Percentiles rank a stretch among this genome's conserved stretches.
Conservation (phyloP, 2,888 invertebrate species). For the Sminthurinus aureus region DNA sequence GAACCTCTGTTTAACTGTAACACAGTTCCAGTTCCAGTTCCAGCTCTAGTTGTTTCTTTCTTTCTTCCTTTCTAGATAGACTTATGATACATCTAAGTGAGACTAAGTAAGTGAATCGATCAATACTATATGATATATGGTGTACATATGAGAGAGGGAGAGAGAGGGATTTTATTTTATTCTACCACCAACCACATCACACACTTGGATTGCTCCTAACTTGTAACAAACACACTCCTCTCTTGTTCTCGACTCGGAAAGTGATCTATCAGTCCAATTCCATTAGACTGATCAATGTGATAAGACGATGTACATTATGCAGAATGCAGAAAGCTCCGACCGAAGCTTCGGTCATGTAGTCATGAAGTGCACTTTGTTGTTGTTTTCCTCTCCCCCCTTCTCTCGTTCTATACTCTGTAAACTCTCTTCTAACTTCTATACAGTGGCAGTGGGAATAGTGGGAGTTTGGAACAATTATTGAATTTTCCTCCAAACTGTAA, state of each 20-base stretch:
- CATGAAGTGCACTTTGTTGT: slow-evolving; percentile 23
- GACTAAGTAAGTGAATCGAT: slow-evolving; percentile 22
- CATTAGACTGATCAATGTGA: slow-evolving; percentile 28
- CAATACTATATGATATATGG: neutral
- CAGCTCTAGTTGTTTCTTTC: no score
- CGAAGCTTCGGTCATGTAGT: neutral
- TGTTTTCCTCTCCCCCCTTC: neutral
- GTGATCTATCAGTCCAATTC: slow-evolving; percentile 37
- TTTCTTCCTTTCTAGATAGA: no score
- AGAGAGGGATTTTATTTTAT: slow-evolving; percentile 15
- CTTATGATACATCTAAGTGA: neutral
- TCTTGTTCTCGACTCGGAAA: slow-evolving; percentile 19
- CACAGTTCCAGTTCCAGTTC: no score
- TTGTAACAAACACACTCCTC: slow-evolving; percentile 26
- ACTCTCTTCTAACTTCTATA: no score
- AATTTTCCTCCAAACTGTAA: neutral
- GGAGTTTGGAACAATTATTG: slow-evolving; percentile 11
- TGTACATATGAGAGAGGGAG: no score
- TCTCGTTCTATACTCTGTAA: no score
- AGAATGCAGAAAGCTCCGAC: neutral
- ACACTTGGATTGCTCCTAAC: slow-evolving; percentile 28
- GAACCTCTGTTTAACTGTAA: no score
- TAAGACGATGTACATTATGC: neutral
- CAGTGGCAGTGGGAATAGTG: neutral
- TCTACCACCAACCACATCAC: slow-evolving; percentile 31